These are phyloP conservation scores for Silurus aristotelis DNA, from an alignment of 2,797 vertebrate species.

Conservation along the genomic window DNA sequence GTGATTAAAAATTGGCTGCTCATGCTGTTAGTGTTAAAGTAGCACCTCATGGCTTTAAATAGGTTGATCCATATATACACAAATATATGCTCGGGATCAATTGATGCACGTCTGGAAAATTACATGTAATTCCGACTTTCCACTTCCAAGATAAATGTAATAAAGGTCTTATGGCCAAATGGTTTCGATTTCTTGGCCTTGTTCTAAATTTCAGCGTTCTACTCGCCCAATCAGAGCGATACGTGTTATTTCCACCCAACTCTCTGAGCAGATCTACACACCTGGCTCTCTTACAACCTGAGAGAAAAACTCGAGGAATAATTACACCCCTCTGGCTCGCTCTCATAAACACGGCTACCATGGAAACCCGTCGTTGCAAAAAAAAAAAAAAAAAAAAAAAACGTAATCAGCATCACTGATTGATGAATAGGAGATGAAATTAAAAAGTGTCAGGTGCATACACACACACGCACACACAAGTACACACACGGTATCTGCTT, in stretches of 20 bases:
- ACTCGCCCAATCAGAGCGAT: background rate
- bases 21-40: no score
- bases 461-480: background rate
- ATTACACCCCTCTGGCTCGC: background rate
- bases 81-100: no score
- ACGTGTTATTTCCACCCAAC: constrained; percentile 6
- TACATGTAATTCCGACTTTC: background rate
- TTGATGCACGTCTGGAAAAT: background rate
- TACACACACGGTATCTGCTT: background rate
- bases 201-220: background rate
- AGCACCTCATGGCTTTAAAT: no score
- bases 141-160: background rate
- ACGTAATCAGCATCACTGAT: constrained; percentile 42
- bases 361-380: constrained; percentile 49
- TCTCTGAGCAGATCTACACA: background rate
- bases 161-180: no score
- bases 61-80: no score
- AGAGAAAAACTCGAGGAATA: constrained; percentile 40
- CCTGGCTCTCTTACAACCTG: background rate
- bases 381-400: background rate
- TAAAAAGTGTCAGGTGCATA: background rate
- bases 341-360: constrained; percentile 47
- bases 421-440: constrained; percentile 36
- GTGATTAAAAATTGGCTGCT: no score
- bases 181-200: background rate